Evolutionary conservation across 1,140 invertebrate genomes (phyloP).

Genomic region (Hylyphantes graminicola): DNA sequence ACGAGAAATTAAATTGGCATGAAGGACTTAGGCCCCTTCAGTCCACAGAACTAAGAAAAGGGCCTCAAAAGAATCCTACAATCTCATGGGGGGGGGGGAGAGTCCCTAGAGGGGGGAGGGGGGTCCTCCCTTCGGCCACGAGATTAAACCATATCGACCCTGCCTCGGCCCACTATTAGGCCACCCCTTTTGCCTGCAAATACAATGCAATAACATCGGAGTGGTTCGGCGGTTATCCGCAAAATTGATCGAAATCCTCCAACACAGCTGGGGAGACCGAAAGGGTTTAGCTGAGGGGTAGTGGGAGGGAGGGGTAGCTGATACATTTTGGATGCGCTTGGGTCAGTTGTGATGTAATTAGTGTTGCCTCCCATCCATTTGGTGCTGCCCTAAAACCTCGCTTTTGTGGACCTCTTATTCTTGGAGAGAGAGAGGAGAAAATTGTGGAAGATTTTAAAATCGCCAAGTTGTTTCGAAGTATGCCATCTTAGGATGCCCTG

Average conservation of each 20-base stretch:
- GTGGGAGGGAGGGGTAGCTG: not conserved
- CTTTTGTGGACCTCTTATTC: constrained; percentile 12
- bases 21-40: too few species aligned
- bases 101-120: constrained; percentile 27
- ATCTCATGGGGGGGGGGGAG: not conserved
- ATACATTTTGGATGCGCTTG: constrained; percentile 47
- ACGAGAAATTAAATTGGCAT: too few species aligned
- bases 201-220: constrained; percentile 53
- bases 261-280: constrained; percentile 24
- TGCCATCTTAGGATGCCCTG: too few species aligned
- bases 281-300: constrained; percentile 1
- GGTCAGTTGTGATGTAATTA: constrained; percentile 60
- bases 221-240: constrained; percentile 57
- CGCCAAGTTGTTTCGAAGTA: too few species aligned
- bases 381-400: constrained; percentile 16
- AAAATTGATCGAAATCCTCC: constrained; percentile 61
- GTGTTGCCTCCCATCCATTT: not conserved
- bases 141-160: constrained; percentile 59
- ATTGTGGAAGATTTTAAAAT: not conserved
- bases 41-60: too few species aligned
- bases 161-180: constrained; percentile 30
- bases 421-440: not conserved
- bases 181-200: not conserved
- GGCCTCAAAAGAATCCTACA: too few species aligned
- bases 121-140: constrained; percentile 15